phyloP scores from a whole-genome alignment of 2,888 invertebrate species.

The Latrodectus elegans region DNA sequence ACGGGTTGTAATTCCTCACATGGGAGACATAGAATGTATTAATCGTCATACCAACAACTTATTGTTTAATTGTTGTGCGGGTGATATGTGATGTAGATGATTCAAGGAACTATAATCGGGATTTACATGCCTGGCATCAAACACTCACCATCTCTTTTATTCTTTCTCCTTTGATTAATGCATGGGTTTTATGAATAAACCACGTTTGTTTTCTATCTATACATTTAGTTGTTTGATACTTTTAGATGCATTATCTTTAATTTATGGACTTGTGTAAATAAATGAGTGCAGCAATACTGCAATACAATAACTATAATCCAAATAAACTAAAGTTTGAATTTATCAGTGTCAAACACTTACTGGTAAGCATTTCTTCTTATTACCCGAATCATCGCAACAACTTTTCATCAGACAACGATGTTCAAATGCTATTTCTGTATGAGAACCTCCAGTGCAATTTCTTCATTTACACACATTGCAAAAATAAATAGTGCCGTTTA shows the following conservation, averaged over 20 bases:
- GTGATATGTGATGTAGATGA: neutral
- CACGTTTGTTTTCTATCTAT: neutral
- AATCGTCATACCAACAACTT: neutral
- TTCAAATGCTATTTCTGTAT: too few species aligned
- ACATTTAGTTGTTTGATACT: neutral
- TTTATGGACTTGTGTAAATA: neutral
- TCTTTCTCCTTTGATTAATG: neutral
- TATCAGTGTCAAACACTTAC: too few species aligned
- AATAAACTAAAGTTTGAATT: too few species aligned
- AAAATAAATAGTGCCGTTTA: too few species aligned
- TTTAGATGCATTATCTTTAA: neutral
- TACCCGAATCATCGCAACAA: too few species aligned
- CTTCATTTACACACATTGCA: too few species aligned
- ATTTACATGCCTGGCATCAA: neutral
- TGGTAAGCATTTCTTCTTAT: too few species aligned
- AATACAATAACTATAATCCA: neutral
- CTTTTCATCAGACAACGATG: too few species aligned
- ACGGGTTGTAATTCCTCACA: neutral
- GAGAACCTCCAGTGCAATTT: too few species aligned
- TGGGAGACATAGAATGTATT: neutral
- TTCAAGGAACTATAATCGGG: neutral
- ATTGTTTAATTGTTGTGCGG: neutral
- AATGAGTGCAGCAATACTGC: neutral
- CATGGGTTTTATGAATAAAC: neutral
- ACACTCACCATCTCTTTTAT: neutral